Conservation (phyloP, 2,113 vertebrate species). For the Ameiurus melas region DNA sequence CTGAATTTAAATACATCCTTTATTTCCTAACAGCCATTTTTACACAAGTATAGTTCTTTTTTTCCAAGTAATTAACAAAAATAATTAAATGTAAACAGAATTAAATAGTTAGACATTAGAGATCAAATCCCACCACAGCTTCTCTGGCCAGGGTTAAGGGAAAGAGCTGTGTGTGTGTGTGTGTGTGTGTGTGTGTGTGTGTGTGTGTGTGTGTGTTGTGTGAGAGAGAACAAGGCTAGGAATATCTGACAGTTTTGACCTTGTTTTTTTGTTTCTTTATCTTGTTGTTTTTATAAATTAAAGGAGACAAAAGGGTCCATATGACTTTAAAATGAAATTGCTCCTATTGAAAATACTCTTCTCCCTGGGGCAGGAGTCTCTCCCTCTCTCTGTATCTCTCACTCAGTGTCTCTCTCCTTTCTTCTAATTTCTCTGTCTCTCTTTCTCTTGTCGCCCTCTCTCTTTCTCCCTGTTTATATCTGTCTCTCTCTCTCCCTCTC, state of each 20-base stretch:
- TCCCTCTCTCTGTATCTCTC: conserved; percentile 1
- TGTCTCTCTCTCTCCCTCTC: neutral
- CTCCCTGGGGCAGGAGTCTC: conserved; percentile 46
- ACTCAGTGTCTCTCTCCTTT: neutral
- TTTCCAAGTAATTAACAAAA: neutral
- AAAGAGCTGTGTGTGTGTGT: neutral
- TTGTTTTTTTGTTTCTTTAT: neutral
- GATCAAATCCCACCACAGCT: neutral
- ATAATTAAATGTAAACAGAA: neutral
- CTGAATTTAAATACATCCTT: conserved; percentile 33
- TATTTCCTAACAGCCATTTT: neutral
- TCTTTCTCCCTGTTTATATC: neutral
- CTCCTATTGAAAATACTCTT: conserved; percentile 58
- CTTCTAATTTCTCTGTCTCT: neutral
- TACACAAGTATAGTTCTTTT: neutral
- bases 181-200: neutral
- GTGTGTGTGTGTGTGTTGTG: conserved; percentile 23
- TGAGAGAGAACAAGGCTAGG: neutral
- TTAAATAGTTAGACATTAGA: neutral
- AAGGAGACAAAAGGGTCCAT: neutral
- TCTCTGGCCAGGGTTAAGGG: neutral
- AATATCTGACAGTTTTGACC: neutral
- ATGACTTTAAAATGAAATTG: conserved; percentile 56
- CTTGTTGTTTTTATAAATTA: neutral
- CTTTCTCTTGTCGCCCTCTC: neutral